Base-by-base conservation (phyloP, 2,888 invertebrate genomes). In the Metopia argyrocephala region DNA sequence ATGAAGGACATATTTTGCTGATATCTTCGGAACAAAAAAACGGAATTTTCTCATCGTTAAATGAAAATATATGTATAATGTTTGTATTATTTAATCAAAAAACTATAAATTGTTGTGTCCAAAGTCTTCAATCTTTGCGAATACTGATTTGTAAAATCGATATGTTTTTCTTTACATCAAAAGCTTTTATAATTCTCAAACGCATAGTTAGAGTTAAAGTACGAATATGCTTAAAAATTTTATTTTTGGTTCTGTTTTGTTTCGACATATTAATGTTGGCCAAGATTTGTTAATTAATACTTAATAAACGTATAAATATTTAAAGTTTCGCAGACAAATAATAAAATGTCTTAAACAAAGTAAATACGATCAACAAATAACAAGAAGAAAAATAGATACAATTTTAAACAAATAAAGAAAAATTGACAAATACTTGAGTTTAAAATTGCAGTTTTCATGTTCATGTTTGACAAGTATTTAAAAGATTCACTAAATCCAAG, bases 241-340 rank as follows among this genome's bases (percentile, higher is more conserved):
- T 48, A n/a, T 3, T 18, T 28, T 56, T 27, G 2, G 12, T 28
- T 18, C 9, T 27, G n/a, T 56, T 56, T 46, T 38, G 12, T 46
- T 46, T 23, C 5, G 2, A 27, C 9, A 27, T 23, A 54, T 20
- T 28, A 48, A 28, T 56, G 46, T 52, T 25, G 27, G 46, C 54
- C 23, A 45, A 31, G n/a, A 54, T 73, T 62, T 73, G 21, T 64
- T 64, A 64, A 64, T 73, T 73, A 46, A 56, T 54, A 27, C 46
- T 52, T 20, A 59, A 23, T 45, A 18, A 25, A 56, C 2, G 56
- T 15, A 18, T 20, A 31, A 12, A 23, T 50, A 9, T 12, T 54
- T 54, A 7, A 54, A 52, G 38, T 48, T 59, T 50, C 18, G n/a
- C 64, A 7, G 6, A 23, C 46, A 64, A 46, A 73, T 56, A 56